These are phyloP conservation scores for Eupithecia pulchellata DNA, from an alignment of 2,888 invertebrate genomes.

Conservation along the genomic window DNA sequence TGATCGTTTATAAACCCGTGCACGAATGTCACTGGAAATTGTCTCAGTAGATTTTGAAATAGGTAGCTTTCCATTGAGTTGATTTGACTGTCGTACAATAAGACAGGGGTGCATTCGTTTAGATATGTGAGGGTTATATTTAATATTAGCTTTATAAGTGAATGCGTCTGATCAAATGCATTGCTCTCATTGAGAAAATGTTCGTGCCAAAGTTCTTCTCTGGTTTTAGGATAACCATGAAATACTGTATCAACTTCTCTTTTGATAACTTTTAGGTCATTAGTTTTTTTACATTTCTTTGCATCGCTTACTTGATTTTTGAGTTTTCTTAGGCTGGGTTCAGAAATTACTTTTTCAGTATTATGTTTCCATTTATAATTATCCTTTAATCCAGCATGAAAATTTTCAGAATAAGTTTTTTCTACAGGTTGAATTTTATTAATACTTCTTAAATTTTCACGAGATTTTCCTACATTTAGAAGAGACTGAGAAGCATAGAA, in stretches of 20 bases:
- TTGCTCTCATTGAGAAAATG: conserved; percentile 74
- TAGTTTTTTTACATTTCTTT: neutral
- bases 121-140: conserved; percentile 86
- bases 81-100: conserved; percentile 88
- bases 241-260: conserved; percentile 83
- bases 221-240: conserved; percentile 85
- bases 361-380: conserved; percentile 31
- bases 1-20: conserved; percentile 87
- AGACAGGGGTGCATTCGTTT: conserved; percentile 87
- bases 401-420: neutral
- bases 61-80: conserved; percentile 84
- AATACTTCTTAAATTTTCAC: neutral
- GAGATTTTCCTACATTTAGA: conserved; percentile 22
- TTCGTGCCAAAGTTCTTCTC: conserved; percentile 82
- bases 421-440: neutral
- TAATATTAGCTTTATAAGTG: conserved; percentile 86
- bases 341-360: conserved; percentile 11
- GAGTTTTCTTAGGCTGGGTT: neutral
- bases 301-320: neutral
- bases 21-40: conserved; percentile 84
- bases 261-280: conserved; percentile 41
- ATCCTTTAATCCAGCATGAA: conserved; percentile 8
- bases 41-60: conserved; percentile 85
- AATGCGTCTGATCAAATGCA: conserved; percentile 82
- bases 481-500: conserved; percentile 66